Base-by-base conservation (phyloP, 2,888 invertebrate genomes). In the Mesorhabditis belari region DNA sequence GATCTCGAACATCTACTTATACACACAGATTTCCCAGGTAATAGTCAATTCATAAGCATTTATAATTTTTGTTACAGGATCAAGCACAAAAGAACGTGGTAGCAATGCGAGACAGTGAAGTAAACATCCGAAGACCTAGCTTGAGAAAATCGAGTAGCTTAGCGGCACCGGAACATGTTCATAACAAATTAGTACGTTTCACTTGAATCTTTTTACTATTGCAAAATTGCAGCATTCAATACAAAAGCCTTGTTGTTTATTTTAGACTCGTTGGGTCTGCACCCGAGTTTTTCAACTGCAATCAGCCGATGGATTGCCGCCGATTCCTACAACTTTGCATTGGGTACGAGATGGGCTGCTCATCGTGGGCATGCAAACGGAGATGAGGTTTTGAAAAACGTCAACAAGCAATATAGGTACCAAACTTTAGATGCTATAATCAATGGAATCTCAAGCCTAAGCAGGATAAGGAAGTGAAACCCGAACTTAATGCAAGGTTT, bases 331-430 rank as follows among this genome's bases (percentile, higher is more conserved):
- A 90, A 93, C 95, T 82, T 90, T 96, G 76, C 93, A 93, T 2
- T 99, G 98, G 96, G 94, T 96, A 0, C 87, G 98, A 25, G 96
- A 96, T 80, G 96, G 96, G 0, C 92, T 98, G 69, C 84, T 98
- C 1, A 92, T 99, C 0, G 94, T 98, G 1, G 98, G 96, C 2
- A 95, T 98, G 95, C 94, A 96, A 81, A 95, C 94, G 3, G 98
- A 98, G 82, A 95, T 98, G 93, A 94, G 96, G 79, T 94, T 98
- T 0, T 98, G 95, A 81, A 93, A 94, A 0, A 98, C 98, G 80
- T 98, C 23, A 51, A 51, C 12, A 12, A 51, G 2, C 12, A 2
- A 51, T 51, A 23, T 19, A 51, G 12, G n/a, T 51, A 2, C 12
- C 12, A n/a, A 12, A n/a, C n/a, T 12, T 12, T 21, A 17, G 60